A percentile compares a stretch with the other conserved stretches of the same genome.
These are phyloP conservation scores for Xestia ashworthii DNA, from an alignment of 2,888 invertebrate genomes.

Conservation along the genomic window DNA sequence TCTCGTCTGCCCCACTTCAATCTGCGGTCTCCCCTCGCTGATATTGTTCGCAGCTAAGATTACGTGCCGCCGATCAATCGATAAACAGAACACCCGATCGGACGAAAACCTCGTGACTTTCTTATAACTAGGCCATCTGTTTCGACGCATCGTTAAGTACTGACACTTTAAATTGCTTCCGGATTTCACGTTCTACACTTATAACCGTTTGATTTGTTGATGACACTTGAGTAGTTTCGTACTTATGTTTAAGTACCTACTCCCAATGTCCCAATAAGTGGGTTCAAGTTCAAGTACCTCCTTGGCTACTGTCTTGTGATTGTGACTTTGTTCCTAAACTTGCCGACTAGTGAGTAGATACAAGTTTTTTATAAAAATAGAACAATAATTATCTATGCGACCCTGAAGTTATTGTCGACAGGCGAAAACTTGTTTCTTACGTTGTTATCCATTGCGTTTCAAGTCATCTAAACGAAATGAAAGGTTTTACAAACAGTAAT, in stretches of 20 bases:
- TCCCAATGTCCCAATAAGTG: constrained; percentile 15
- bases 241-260: constrained; percentile 29
- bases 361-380: constrained; percentile 14
- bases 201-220: constrained; percentile 5
- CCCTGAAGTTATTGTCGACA: constrained; percentile 24
- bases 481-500: not conserved
- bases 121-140: constrained; percentile 27
- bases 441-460: constrained; percentile 18
- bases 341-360: constrained; percentile 1
- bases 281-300: constrained; percentile 28
- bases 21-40: constrained; percentile 33
- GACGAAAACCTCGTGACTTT: constrained; percentile 6
- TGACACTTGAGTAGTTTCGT: constrained; percentile 19
- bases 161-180: constrained; percentile 24
- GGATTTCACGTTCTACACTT: constrained; percentile 15
- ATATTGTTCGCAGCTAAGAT: constrained; percentile 23
- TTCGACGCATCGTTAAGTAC: not conserved
- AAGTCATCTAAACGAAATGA: constrained; percentile 11
- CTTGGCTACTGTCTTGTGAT: constrained; percentile 27
- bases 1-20: constrained; percentile 31
- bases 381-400: constrained; percentile 31
- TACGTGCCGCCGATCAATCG: constrained; percentile 36
- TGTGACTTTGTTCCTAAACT: constrained; percentile 7
- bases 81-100: constrained; percentile 16
- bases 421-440: constrained; percentile 23